Base-by-base conservation (phyloP, 1,140 invertebrate species). In the Aphaenogaster ashmeadi region DNA sequence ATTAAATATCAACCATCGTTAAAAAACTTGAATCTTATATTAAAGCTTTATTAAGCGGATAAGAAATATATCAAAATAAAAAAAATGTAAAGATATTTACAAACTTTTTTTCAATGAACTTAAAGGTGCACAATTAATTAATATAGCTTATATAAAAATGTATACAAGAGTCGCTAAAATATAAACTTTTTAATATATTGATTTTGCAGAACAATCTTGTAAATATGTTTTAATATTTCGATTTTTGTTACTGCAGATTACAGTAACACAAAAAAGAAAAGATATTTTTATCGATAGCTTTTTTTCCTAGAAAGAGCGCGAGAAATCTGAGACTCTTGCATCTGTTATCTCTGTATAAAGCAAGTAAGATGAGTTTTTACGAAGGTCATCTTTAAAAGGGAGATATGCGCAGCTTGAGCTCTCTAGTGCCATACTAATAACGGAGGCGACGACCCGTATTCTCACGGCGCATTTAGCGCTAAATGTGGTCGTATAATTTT, bases 311-410 rank as follows among this genome's bases (percentile, higher is more conserved):
- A 38, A 36, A 66, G 50, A 41, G 33, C 7, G 2, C 15, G 18
- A 56, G 11, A 81, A 60, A 69, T 80, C 44, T 47, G 60, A 38
- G 58, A 38, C 44, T 64, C 36, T 41, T 27, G 58, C 13, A 33
- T 66, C 33, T 52, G 41, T 79, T 79, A 66, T 67, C 36, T 56
- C 15, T 71, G 50, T 56, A 69, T 69, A 81, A 81, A 71, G 21
- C 66, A 71, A 81, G 66, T 38, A 81, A 56, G 66, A 81, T 18
- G 62, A 71, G 66, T 54, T 81, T 81, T 41, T 71, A 81, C 66
- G 79, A 81, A 81, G 79, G 79, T 81, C 79, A 81, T 72, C 66
- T 81, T 81, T 81, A 81, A 81, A 81, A 56, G 38, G 9, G 66
- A 81, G 66, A 56, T 71, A 56, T 71, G 79, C 79, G 36, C 79